Conservation (phyloP, 2,888 invertebrate species). For the Sesamia inferens region DNA sequence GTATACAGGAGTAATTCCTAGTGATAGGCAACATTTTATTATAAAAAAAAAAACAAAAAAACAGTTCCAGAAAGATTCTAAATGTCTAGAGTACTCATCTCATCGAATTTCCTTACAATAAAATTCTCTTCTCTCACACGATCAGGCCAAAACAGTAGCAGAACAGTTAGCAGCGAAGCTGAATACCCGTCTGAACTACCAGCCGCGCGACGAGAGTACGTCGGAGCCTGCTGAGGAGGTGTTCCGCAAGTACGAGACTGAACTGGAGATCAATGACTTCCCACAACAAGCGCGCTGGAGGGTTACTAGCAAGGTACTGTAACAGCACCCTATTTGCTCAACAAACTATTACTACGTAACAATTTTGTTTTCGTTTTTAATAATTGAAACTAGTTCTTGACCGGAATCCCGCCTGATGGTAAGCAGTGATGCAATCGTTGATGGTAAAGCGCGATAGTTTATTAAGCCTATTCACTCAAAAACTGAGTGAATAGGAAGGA, state of each 20-base stretch:
- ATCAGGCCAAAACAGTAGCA: conserved; percentile 97
- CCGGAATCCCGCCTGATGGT: too few relatives aligned
- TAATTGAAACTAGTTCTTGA: too few relatives aligned
- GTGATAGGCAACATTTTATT: too few relatives aligned
- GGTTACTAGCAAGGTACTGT: conserved; percentile 96
- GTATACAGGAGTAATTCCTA: too few relatives aligned
- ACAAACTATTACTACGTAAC: too few relatives aligned
- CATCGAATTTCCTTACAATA: not conserved
- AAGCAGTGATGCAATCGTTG: too few relatives aligned
- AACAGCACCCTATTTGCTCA: too few relatives aligned
- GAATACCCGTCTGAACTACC: conserved; percentile 99
- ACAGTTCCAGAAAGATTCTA: not conserved
- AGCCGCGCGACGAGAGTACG: conserved; percentile 95
- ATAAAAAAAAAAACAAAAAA: too few relatives aligned
- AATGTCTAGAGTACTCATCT: not conserved
- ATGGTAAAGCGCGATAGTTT: too few relatives aligned
- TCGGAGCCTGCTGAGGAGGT: conserved; percentile 91
- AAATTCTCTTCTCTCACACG: conserved; percentile 5
- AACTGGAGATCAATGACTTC: conserved; percentile 99
- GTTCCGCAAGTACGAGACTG: conserved; percentile 98
- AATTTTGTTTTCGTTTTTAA: too few relatives aligned
- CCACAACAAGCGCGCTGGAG: conserved; percentile 99
- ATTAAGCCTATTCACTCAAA: too few relatives aligned
- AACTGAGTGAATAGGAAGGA: too few relatives aligned
- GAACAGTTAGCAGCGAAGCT: conserved; percentile 99